Base-by-base conservation (phyloP, 64 coral and sea anemone genomes). In the Orbicella faveolata region DNA sequence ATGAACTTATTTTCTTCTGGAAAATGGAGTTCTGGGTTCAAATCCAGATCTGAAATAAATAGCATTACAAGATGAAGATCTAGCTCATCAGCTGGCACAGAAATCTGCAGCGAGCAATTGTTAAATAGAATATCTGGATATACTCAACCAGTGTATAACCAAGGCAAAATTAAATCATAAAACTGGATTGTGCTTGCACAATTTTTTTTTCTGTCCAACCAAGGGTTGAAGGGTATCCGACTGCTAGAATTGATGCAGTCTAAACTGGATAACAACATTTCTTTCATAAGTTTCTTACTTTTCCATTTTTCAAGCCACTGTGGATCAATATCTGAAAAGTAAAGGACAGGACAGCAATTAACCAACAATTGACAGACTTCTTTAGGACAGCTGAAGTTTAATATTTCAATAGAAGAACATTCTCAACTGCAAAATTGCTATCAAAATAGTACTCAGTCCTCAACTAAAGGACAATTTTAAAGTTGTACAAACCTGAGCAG, bases 1-100 rank as follows among this genome's bases (percentile, higher is more conserved):
- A 96, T 96, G 75, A 92, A 96, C 59, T 62, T 79, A 62, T 96
- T 96, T 64, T 96, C 87, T 68, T 34, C 75, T 12, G 94, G 94
- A 52, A 96, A 74, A 61, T 96, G 87, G 18, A 96, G 94, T 13
- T 96, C 94, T 41, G 87, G 74, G 61, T 89, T 93, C 18, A 91
- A 44, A 35, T 92, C 80, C 30, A 96, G 79, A 68, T 84, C 94
- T 96, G 23, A 36, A 79, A 26, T 74, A 52, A 44, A 39, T 14
- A 15, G 55, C 1, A 59, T 59, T 14, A 59, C 55, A 59, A 78
- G 52, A 86, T 11, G n/a, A 88, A 41, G 9, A 16, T 20, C 36
- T 3, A 18, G 19, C 78, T 30, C 8, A 72, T 63, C 36, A 33
- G 15, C 11, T 52, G 75, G 0, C 15, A 59, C 55, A 59, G 2